These are phyloP conservation scores for Pangasius larnaudii DNA, from an alignment of 2,797 vertebrate species.

Conservation along the genomic window DNA sequence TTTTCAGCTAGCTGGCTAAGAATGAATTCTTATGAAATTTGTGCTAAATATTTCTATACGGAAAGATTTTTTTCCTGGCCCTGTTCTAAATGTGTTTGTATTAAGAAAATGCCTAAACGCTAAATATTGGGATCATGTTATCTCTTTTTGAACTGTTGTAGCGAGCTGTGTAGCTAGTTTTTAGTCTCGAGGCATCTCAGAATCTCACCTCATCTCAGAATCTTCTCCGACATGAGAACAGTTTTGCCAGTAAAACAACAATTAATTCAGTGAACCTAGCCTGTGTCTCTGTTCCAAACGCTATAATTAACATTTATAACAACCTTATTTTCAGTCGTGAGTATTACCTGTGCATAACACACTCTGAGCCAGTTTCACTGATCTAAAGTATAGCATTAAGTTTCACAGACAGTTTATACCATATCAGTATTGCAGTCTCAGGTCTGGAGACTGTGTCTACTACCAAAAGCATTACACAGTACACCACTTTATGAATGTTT, in stretches of 20 bases:
- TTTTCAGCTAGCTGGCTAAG: neutral
- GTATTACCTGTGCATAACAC: neutral
- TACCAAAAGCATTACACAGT: neutral
- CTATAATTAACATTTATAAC: neutral
- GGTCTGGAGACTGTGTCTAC: neutral
- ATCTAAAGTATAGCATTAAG: neutral
- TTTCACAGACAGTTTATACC: constrained; percentile 10
- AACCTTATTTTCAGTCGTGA: neutral
- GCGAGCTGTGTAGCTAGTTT: neutral
- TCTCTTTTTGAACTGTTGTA: neutral
- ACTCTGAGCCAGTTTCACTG: neutral
- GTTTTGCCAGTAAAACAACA: neutral
- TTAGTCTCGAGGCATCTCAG: neutral
- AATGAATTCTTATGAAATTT: neutral
- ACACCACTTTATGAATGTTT: neutral
- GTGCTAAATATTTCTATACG: constrained; percentile 1
- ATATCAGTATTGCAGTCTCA: neutral
- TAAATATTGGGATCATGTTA: neutral
- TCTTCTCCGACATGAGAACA: no score
- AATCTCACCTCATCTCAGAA: neutral
- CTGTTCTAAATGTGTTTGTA: neutral
- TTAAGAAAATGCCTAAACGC: neutral
- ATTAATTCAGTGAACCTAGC: neutral
- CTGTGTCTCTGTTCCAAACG: neutral
- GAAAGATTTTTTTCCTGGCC: neutral